Evolutionary conservation across 2,113 vertebrate species (phyloP), one percentile per base, ranked within the genome.

Genomic region (Athene noctua): DNA sequence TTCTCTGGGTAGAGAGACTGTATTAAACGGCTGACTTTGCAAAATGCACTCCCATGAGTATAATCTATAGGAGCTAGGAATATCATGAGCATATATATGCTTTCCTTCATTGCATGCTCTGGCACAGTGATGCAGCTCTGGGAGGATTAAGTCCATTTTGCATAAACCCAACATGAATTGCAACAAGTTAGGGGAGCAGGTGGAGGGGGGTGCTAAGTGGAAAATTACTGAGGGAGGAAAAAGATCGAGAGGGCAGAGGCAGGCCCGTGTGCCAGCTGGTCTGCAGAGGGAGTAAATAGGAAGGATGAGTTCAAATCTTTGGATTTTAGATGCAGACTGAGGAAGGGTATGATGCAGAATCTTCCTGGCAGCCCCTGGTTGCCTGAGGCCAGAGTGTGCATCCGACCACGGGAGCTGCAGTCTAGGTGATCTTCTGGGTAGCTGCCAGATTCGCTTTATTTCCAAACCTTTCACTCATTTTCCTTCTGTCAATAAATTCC

Each of bases 401-500:
- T 70, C 79, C 86, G 75, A 32, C 23, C 3, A 32, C 34, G 3
- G 66, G 66, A 93, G 58, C 94, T 86, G 92, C 66, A 46, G 62
- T 93, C 91, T 40, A 88, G 92, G 86, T 82, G 92, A 88, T 86
- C 87, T 85, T 59, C 86, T 73, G 82, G 67, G 40, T 2, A 61
- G 79, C 79, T 87, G 88, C 71, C 11, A 7, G 9, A 5, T 9
- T 67, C 11, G 2, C 49, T 87, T 66, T 1, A 2, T 57, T 90
- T 81, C 91, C 81, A 85, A 63, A 27, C n/a, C 80, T 75, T 15
- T 18, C 77, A 30, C 78, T 79, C 30, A 5, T 36, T 44, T 44
- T 91, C 68, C 52, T 86, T 59, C 77, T 82, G 93, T 85, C 96
- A 91, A 81, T 89, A 96, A 79, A 67, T 71, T 67, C 91, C 87